A percentile compares a stretch with the other conserved stretches of the same genome.
Conservation (phyloP, 2,888 invertebrate genomes). For the Digitonthophagus gazella region DNA sequence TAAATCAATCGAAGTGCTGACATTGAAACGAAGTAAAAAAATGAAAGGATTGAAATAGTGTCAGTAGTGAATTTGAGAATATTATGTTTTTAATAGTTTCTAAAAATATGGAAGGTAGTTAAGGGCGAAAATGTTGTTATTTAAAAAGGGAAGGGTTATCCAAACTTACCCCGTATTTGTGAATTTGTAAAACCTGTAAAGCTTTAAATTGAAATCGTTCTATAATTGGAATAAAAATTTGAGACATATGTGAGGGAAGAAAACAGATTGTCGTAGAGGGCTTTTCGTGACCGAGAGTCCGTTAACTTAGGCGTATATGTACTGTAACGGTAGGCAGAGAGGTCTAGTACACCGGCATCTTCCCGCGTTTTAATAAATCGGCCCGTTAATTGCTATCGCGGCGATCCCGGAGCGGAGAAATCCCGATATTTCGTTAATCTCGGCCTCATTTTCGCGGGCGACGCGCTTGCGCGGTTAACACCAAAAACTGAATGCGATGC, state of each 20-base stretch:
- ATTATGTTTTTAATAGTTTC: too few species aligned
- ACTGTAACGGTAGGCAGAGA: neutral
- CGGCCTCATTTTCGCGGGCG: neutral
- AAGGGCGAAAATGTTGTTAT: too few species aligned
- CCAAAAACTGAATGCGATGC: neutral
- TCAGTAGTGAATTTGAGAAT: too few species aligned
- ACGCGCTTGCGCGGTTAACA: neutral
- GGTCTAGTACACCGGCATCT: neutral
- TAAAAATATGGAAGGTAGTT: too few species aligned
- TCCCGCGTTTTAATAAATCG: neutral
- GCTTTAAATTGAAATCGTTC: too few species aligned
- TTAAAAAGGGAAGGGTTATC: too few species aligned
- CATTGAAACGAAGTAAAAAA: too few species aligned
- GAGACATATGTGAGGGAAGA: neutral
- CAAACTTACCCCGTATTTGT: too few species aligned
- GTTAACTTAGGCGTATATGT: neutral
- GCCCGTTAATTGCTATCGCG: neutral
- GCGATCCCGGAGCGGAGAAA: neutral
- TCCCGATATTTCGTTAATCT: neutral
- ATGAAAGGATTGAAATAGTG: too few species aligned
- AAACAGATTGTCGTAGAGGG: neutral
- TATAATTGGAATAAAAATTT: too few species aligned
- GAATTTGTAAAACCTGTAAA: too few species aligned
- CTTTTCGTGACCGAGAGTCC: slow-evolving; percentile 2
- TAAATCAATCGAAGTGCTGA: too few species aligned